Base-by-base conservation (phyloP, 2,797 vertebrate genomes). In the Eremophila alpestris region DNA sequence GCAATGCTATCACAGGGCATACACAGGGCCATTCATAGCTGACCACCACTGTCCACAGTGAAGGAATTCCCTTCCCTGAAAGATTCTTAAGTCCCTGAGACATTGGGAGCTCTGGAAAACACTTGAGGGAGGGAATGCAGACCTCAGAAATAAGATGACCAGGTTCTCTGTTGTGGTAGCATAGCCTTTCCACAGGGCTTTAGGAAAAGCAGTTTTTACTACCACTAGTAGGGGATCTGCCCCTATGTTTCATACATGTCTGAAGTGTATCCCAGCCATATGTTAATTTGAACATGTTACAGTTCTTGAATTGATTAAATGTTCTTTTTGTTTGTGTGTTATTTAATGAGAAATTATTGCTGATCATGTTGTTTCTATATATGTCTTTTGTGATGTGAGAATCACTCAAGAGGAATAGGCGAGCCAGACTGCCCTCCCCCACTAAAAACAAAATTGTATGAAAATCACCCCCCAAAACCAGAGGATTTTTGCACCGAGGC, bases 391-490 rank as follows among this genome's bases (percentile, higher is more conserved):
- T 98, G 97, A 98, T 96, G 97, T 97, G 98, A 98, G 98, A 98
- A 98, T 98, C 98, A 98, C 98, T 98, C 98, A 98, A 97, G 98
- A 98, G 98, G 98, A 97, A 98, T 97, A 97, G 98, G 98, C 98
- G 98, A 98, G 97, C 97, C 98, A 98, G 98, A 97, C 93, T 97
- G 91, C 97, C 97, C 96, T 97, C 96, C 97, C 97, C 95, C 95
- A 95, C 97, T 97, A 91, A 87, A 94, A 93, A 5, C 30, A 80
- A 94, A 94, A 74, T 90, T 77, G 14, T 74, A 26, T 21, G n/a
- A 92, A 83, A 73, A 73, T 16, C 18, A 54, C 15, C 34, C 20
- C 9, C 30, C 51, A 4, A 48, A 69, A 88, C 21, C 21, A 60
- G 38, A 82, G n/a, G 71, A 92, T 90, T 94, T 90, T 67, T 94